A percentile compares a stretch with the other conserved stretches of the same genome.
phyloP scores from a whole-genome alignment of 92 coral and sea anemone species.

The Zoanthus gigantus region DNA sequence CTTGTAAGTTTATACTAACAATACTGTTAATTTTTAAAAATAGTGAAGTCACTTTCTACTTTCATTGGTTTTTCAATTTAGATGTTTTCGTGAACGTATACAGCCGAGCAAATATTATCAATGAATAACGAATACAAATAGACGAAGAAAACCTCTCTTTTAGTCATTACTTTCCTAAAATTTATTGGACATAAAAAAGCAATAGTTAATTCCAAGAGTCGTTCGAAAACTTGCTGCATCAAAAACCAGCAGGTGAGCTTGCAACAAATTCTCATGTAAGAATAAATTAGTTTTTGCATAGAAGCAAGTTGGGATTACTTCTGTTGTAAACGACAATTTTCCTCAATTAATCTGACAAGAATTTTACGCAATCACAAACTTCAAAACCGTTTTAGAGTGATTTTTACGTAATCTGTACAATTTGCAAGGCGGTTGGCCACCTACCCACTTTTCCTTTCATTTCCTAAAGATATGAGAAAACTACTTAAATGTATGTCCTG shows the following conservation, averaged over 20 bases:
- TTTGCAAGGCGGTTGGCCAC: not conserved
- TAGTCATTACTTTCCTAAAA: no score
- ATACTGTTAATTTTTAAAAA: no score
- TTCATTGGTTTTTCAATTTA: no score
- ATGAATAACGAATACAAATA: no score
- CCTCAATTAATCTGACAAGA: not conserved
- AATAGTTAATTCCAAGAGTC: no score
- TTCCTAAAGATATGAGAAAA: not conserved
- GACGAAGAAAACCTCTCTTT: no score
- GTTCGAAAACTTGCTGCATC: no score
- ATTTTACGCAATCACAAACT: slow-evolving; percentile 3
- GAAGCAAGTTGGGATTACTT: not conserved
- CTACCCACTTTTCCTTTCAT: not conserved
- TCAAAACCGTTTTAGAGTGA: not conserved
- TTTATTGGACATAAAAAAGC: no score
- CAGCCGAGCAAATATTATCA: no score
- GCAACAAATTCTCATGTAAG: not conserved
- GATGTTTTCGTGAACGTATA: no score
- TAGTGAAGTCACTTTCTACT: no score
- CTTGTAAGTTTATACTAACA: no score
- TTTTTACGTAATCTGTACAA: not conserved
- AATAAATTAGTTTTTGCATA: not conserved
- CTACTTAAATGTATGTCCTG: not conserved
- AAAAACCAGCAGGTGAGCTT: not conserved
- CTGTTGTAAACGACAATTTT: not conserved